A percentile compares a stretch with the other conserved stretches of the same genome.
phyloP scores from a whole-genome alignment of 2,888 invertebrate genomes.

The Spodoptera exigua region DNA sequence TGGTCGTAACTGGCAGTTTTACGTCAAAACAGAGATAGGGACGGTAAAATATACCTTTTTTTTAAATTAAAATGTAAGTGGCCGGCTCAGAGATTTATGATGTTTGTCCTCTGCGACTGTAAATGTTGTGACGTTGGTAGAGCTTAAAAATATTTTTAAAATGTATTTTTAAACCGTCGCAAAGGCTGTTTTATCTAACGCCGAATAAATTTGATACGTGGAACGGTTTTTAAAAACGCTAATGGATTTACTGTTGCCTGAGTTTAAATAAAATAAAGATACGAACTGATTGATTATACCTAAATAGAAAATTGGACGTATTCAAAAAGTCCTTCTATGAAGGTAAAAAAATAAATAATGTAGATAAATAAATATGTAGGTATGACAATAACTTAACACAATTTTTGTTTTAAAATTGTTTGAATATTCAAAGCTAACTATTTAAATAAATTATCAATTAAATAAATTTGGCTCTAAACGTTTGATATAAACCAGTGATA shows the following conservation, averaged over 20 bases:
- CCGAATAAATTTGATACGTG: conserved; percentile 43
- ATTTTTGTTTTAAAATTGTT: no score
- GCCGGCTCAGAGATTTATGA: conserved; percentile 59
- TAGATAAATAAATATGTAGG: no score
- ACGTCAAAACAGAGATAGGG: conserved; percentile 62
- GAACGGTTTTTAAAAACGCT: conserved; percentile 12
- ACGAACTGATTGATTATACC: neutral
- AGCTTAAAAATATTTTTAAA: conserved; percentile 42
- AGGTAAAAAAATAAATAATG: no score
- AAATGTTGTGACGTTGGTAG: conserved; percentile 51
- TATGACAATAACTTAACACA: no score
- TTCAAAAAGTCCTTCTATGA: no score
- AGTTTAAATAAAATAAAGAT: conserved; percentile 12
- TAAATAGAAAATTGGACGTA: no score
- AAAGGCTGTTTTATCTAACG: conserved; percentile 43
- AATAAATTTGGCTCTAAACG: neutral
- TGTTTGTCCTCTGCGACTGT: conserved; percentile 54
- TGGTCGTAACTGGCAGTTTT: conserved; percentile 48
- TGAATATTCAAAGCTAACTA: no score
- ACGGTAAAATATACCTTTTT: conserved; percentile 59
- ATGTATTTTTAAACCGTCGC: conserved; percentile 44
- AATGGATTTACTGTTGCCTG: conserved; percentile 14
- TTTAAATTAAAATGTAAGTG: conserved; percentile 65
- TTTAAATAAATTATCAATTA: no score
- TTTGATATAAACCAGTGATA: conserved; percentile 5